Conservation (phyloP, 2,888 invertebrate species). For the Drosophila fungiperda region DNA sequence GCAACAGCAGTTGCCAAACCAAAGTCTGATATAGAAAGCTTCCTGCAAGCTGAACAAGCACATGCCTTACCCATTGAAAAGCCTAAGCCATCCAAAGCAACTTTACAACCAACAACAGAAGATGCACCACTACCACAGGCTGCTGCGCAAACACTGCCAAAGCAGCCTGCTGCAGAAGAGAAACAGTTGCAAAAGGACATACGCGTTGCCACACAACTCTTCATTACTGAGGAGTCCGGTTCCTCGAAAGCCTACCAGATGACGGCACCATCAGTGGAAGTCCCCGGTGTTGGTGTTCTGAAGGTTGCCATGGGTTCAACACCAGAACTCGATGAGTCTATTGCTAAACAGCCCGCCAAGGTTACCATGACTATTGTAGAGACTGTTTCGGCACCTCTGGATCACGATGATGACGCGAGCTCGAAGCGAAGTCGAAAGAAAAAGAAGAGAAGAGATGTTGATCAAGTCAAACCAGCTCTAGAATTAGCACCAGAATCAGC, state of each 20-base stretch:
- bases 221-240: slow-evolving; percentile 81
- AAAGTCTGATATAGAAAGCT: slow-evolving; percentile 38
- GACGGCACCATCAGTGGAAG: slow-evolving; percentile 85
- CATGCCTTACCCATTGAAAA: slow-evolving; percentile 1
- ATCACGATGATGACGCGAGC: slow-evolving; percentile 85
- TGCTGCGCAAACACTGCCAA: not conserved
- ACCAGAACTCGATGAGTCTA: slow-evolving; percentile 31
- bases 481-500: slow-evolving; percentile 83
- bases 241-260: slow-evolving; percentile 75
- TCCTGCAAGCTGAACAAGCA: slow-evolving; percentile 38
- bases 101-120: slow-evolving; percentile 16
- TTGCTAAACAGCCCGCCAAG: slow-evolving; percentile 61
- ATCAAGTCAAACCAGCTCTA: slow-evolving; percentile 24
- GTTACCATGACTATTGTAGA: slow-evolving; percentile 83
- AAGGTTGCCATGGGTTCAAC: slow-evolving; percentile 74
- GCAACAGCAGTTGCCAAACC: not conserved
- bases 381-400: slow-evolving; percentile 67
- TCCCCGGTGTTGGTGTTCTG: slow-evolving; percentile 78
- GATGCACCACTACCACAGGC: slow-evolving; percentile 1
- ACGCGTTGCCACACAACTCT: slow-evolving; percentile 80
- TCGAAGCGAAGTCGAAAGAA: slow-evolving; percentile 88
- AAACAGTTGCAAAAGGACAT: slow-evolving; percentile 60
- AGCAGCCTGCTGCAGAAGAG: slow-evolving; percentile 1
- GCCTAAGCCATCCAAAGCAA: slow-evolving; percentile 3
- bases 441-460: slow-evolving; percentile 87